Base-by-base conservation (phyloP, 2,797 vertebrate genomes). In the Pantherophis vulpinus region DNA sequence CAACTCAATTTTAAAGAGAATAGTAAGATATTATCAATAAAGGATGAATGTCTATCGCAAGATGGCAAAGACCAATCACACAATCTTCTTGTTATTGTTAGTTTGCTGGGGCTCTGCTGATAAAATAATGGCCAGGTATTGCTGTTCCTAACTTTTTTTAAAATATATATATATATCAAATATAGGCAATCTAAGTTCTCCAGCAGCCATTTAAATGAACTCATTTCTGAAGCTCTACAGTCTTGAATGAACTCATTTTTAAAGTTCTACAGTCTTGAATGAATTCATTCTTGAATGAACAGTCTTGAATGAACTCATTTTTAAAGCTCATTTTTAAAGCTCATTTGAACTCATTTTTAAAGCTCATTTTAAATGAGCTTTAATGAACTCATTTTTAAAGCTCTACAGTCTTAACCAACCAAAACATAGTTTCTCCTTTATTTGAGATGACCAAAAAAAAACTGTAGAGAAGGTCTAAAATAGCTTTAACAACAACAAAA, bases 21-120 rank as follows among this genome's bases (percentile, higher is more conserved):
- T 60, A 94, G 93, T 92, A n/a, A 42, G 42, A n/a, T 92, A 88
- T 2, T 95, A 91, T 93, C 92, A 94, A 59, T 91, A 94, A 74
- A 94, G 37, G 51, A 91, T 23, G 93, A 95, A 92, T 90, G 0
- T 4, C 89, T 90, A 90, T 87, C 93, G 37, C 7, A 86, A 92
- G 66, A 93, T 93, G n/a, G 94, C 88, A 83, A 89, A 79, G 29
- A 25, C 58, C 32, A 83, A 18, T 55, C 25, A 18, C n/a, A 14
- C 29, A 3, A 29, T 90, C 55, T 94, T 94, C 13, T 88, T 25
- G 83, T 0, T 61, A 89, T 37, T 14, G 42, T 27, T 89, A n/a
- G 29, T 89, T 90, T 92, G 5, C 3, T 92, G 3, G 42, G 89
- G 12, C 2, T 90, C 47, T 42, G 56, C 51, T 86, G 60, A 16